Percentiles rank a stretch among this genome's conserved stretches.
Evolutionary conservation across 2,888 invertebrate species (phyloP).

Genomic region (Acanthosepion lycidas): DNA sequence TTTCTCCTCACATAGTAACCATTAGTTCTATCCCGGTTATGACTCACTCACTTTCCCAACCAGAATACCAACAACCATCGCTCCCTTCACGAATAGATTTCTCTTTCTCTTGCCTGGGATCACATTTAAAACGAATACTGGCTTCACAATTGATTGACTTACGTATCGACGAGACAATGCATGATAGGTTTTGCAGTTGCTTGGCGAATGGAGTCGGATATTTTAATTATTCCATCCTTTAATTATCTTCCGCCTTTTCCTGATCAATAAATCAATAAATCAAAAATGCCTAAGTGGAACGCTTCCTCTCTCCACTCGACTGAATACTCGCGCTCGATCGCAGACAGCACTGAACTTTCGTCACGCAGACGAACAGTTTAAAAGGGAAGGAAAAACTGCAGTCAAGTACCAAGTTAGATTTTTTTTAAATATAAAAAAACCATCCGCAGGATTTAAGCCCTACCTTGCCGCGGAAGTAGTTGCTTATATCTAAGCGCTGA

Average conservation of each 20-base stretch:
- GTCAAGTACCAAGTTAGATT: not conserved
- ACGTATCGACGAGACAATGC: too few relatives aligned
- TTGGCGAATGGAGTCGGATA: not conserved
- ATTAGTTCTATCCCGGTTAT: too few relatives aligned
- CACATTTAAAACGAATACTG: not conserved
- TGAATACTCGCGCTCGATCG: not conserved
- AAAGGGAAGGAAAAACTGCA: not conserved
- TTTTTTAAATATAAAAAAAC: too few relatives aligned
- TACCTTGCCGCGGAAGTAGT: too few relatives aligned
- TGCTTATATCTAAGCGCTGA: too few relatives aligned
- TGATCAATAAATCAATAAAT: not conserved
- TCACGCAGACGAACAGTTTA: not conserved
- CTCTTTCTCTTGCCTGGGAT: not conserved
- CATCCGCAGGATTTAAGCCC: too few relatives aligned
- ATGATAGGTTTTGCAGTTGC: not conserved
- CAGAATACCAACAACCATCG: too few relatives aligned
- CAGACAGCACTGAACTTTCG: not conserved
- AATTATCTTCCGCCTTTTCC: not conserved
- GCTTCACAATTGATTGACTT: too few relatives aligned
- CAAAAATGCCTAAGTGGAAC: not conserved
- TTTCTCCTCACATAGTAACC: too few relatives aligned
- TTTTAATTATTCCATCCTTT: not conserved
- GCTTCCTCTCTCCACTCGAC: not conserved
- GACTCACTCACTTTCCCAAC: too few relatives aligned
- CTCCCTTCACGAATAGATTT: not conserved